Evolutionary conservation across 2,113 vertebrate species (phyloP), one percentile per base, ranked within the genome.

Genomic region (Microtus richardsoni): DNA sequence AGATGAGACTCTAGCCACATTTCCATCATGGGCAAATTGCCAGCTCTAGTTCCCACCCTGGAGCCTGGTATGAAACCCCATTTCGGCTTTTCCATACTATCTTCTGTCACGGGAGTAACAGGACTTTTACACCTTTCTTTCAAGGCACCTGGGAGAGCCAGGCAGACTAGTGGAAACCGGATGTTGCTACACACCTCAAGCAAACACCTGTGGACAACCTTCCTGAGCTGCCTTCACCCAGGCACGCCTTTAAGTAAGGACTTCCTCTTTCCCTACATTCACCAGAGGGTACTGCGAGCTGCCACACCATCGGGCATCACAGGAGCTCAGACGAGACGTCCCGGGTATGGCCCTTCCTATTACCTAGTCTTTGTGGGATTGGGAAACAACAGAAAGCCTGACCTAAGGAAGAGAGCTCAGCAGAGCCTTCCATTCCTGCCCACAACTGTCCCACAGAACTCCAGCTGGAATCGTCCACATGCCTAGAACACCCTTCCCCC

Each of bases 181-280:
- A 88, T 70, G 22, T 3, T 30, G 39, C 36, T 3, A 91, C 6
- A 86, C 41, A 86, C 28, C 66, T 64, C 92, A 96, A 71, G 77
- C 17, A 90, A 91, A 74, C 16, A 52, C 7, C 8, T 33, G 0
- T 71, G 64, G 66, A 85, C 13, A 73, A 58, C 13, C 36, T n/a
- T 91, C 82, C 77, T 74, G 19, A 79, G 41, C 24, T 44, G 30
- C 21, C 73, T 24, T 62, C 54, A 88, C 66, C 84, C 54, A 75
- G 77, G 60, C 28, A 92, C 24, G 47, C 28, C 85, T 77, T n/a
- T 58, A 71, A 82, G 66, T 14, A 93, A 93, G 3, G 66, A 21
- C 68, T 39, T 24, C 11, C 49, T 97, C 66, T 83, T 95, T 93
- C 47, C n/a, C 66, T 66, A 75, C 28, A 64, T 80, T 92, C 47